These are phyloP conservation scores for Ichneumon xanthorius DNA, from an alignment of 2,888 invertebrate species.

Conservation along the genomic window DNA sequence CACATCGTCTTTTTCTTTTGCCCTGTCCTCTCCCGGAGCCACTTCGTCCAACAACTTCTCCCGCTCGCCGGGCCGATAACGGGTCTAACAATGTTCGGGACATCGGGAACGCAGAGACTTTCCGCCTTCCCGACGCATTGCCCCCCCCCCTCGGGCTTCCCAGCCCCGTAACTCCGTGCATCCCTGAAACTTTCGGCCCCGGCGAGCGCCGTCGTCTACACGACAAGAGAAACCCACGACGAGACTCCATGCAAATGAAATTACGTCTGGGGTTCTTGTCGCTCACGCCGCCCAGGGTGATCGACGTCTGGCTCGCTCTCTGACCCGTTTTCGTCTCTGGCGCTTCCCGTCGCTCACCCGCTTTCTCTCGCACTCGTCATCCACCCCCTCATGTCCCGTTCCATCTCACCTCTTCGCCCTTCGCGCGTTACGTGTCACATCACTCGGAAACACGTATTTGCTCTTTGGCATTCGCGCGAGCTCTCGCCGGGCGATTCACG, in stretches of 20 bases:
- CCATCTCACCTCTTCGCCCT: slow-evolving; percentile 26
- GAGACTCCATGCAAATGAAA: slow-evolving; percentile 74
- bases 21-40: too few relatives aligned
- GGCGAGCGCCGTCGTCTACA: slow-evolving; percentile 8
- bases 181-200: slow-evolving; percentile 36
- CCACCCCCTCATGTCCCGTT: background rate
- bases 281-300: slow-evolving; percentile 30
- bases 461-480: slow-evolving; percentile 76
- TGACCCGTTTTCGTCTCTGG: slow-evolving; percentile 24
- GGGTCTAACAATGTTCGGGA: background rate
- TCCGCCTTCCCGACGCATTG: slow-evolving; percentile 23
- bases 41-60: too few relatives aligned
- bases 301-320: slow-evolving; percentile 40
- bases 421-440: slow-evolving; percentile 69
- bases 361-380: slow-evolving; percentile 32
- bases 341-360: slow-evolving; percentile 21
- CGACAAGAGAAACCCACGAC: background rate
- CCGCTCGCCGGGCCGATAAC: background rate
- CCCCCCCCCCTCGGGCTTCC: background rate
- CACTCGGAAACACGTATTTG: slow-evolving; percentile 80
- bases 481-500: slow-evolving; percentile 56
- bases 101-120: background rate
- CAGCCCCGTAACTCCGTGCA: slow-evolving; percentile 28
- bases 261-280: slow-evolving; percentile 70
- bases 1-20: too few relatives aligned